phyloP scores from a whole-genome alignment of 2,113 vertebrate species.

The Lamprotornis superbus region DNA sequence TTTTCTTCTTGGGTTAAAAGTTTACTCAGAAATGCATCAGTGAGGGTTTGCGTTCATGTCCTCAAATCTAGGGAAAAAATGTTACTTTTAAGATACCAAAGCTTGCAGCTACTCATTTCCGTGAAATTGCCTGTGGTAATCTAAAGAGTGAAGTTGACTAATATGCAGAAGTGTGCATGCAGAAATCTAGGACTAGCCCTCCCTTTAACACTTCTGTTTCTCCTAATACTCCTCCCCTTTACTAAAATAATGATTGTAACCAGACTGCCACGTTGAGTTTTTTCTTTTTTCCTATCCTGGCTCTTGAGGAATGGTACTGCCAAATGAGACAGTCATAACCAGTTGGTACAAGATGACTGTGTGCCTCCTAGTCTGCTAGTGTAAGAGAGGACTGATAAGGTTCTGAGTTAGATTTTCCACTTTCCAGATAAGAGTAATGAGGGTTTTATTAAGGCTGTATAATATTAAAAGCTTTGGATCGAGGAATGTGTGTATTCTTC shows the following conservation, averaged over 20 bases:
- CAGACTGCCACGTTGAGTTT: accelerated
- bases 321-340: background rate
- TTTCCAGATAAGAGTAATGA: background rate
- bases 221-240: background rate
- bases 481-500: background rate
- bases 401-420: background rate
- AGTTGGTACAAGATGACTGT: background rate
- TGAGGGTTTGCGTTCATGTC: background rate
- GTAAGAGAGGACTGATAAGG: background rate
- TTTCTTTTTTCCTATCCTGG: background rate
- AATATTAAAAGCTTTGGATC: background rate
- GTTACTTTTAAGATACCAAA: background rate
- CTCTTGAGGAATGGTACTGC: background rate
- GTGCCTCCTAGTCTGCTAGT: background rate
- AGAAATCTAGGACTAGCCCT: background rate
- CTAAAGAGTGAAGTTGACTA: background rate
- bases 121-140: background rate
- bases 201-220: background rate
- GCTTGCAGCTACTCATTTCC: background rate
- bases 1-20: background rate
- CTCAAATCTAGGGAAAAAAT: background rate
- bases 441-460: background rate
- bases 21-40: background rate
- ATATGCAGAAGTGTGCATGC: background rate
- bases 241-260: background rate